Evolutionary conservation across 2,888 invertebrate species (phyloP), one percentile per base, ranked within the genome.

Genomic region (Pammene fasciana): DNA sequence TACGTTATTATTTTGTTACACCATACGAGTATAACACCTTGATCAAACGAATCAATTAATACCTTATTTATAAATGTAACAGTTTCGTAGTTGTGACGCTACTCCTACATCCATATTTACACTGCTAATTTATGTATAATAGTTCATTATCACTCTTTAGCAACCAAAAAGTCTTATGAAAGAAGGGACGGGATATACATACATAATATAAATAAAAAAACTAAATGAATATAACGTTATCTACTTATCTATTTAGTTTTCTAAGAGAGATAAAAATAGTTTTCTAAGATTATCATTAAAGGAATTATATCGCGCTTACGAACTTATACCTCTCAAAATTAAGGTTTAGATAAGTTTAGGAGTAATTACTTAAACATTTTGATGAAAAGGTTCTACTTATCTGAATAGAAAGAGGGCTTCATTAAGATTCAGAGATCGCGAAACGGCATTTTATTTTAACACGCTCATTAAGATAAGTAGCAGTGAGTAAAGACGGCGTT

Each of bases 351-450:
- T 62, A 41, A 52, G n/a, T 18, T 52, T 38, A 38, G 18, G 38
- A 62, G 50, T 52, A 52, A 62, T 38, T 62, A 41, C 61, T 62
- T 62, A 11, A 59, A 45, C 26, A 26, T 52, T 62, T 62, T 62
- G 50, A 62, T 62, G 18, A 62, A 62, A 50, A 52, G 62, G n/a
- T 41, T 38, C 62, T 50, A 18, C 60, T 50, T 62, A 62, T 62
- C 8, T 62, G 62, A 62, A 52, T 41, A 14, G 62, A 1, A 14
- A 48, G 50, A 50, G 36, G 45, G 43, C n/a, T n/a, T 52, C 50
- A 41, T 62, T 62, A 38, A 48, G 34, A 52, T 8, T 18, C 18
- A 26, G 38, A 38, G 61, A 26, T 52, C 52, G 18, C 16, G 48
- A 9, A 38, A 9, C n/a, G 18, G 38, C 6, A 13, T 62, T 50